phyloP scores from a whole-genome alignment of 2,113 vertebrate species.

The Cyanocitta stelleri region DNA sequence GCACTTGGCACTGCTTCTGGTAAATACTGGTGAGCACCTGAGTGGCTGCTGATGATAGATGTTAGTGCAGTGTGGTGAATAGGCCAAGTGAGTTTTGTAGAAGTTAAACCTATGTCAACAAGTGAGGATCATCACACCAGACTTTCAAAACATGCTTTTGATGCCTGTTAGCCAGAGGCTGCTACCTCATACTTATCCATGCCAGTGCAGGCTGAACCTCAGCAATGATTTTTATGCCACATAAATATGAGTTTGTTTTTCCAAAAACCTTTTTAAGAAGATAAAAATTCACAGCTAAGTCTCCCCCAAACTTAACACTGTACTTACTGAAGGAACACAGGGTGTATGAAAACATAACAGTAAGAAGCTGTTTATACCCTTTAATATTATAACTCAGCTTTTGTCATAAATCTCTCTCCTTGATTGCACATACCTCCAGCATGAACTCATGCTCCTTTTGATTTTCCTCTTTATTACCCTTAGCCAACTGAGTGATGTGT shows the following conservation, averaged over 20 bases:
- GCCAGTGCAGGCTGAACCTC: neutral
- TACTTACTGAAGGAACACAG: conserved; percentile 38
- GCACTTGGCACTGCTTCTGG: neutral
- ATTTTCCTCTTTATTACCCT: conserved; percentile 73
- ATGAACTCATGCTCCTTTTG: conserved; percentile 66
- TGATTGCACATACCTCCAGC: conserved; percentile 55
- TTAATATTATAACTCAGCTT: conserved; percentile 70
- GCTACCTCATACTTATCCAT: neutral
- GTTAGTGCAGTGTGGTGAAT: neutral
- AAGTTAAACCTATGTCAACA: neutral
- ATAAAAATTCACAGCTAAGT: conserved; percentile 29
- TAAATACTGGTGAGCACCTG: neutral
- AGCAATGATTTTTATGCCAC: neutral
- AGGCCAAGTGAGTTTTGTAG: neutral
- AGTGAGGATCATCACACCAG: neutral
- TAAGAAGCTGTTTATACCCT: conserved; percentile 72
- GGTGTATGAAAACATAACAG: conserved; percentile 41
- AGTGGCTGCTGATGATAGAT: neutral
- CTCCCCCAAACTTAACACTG: conserved; percentile 40
- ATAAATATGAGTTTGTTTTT: conserved; percentile 31
- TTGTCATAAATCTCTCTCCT: conserved; percentile 69
- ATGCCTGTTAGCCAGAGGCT: neutral
- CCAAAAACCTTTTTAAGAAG: conserved; percentile 31
- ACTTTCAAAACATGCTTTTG: neutral
- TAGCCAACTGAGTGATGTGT: conserved; percentile 71